Percentiles rank a stretch among this genome's conserved stretches.
Conservation (phyloP, 2,888 invertebrate species). For the Drosophila fulvimacula region DNA sequence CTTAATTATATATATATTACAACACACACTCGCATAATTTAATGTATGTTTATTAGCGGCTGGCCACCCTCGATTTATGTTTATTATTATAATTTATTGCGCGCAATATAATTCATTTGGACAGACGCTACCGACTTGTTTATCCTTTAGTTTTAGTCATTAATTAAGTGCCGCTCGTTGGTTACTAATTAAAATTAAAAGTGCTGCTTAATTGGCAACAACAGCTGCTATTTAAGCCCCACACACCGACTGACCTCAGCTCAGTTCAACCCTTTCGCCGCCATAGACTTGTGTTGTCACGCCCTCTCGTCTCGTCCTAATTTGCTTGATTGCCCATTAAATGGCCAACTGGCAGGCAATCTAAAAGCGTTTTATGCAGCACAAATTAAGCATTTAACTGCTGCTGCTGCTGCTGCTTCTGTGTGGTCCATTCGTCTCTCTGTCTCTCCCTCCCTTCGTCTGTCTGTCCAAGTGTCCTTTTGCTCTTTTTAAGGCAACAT, state of each 20-base stretch:
- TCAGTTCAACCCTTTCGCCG: not conserved
- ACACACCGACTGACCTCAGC: not conserved
- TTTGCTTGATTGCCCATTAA: slow-evolving; percentile 55
- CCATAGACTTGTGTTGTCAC: slow-evolving; percentile 2
- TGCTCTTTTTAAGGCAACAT: slow-evolving; percentile 13
- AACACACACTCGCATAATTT: slow-evolving; percentile 3
- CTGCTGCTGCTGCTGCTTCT: not conserved
- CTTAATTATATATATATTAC: slow-evolving; percentile 58
- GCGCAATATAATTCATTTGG: slow-evolving; percentile 69
- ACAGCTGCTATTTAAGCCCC: slow-evolving; percentile 42
- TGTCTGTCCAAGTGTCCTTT: slow-evolving; percentile 5
- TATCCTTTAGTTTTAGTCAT: slow-evolving; percentile 61
- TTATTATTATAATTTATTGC: slow-evolving; percentile 72
- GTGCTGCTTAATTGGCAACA: slow-evolving; percentile 70
- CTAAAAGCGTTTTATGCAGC: slow-evolving; percentile 37
- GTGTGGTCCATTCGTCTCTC: not conserved
- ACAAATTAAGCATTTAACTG: slow-evolving; percentile 55
- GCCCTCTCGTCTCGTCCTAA: slow-evolving; percentile 34
- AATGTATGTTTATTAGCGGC: slow-evolving; percentile 53
- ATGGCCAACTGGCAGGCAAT: slow-evolving; percentile 37
- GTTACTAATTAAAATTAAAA: slow-evolving; percentile 74
- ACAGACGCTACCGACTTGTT: slow-evolving; percentile 41
- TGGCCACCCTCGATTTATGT: slow-evolving; percentile 56
- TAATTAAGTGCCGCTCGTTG: slow-evolving; percentile 69
- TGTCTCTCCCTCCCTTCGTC: not conserved